Percentiles rank a stretch among this genome's conserved stretches.
Evolutionary conservation across 2,797 vertebrate species (phyloP).

Genomic region (Champsocephalus gunnari): DNA sequence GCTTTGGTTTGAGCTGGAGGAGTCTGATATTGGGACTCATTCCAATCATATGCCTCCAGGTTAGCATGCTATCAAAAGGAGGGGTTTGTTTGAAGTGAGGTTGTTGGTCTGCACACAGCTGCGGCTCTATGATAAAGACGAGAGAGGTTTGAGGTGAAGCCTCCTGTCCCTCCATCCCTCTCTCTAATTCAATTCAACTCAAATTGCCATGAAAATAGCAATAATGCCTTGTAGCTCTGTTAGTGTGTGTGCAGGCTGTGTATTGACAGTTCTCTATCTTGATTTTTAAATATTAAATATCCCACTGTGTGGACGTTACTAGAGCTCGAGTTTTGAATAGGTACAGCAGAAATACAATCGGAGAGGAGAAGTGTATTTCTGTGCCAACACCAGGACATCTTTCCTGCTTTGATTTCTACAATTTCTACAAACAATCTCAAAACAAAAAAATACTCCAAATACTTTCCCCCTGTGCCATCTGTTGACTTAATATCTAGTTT

Average conservation of each 20-base stretch:
- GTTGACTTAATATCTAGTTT: conserved; percentile 25
- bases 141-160: conserved; percentile 60
- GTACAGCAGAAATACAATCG: conserved; percentile 15
- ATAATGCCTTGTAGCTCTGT: conserved; percentile 4
- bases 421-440: conserved; percentile 59
- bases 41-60: conserved; percentile 73
- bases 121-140: conserved; percentile 71
- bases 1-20: conserved; percentile 63
- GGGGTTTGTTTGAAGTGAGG: conserved; percentile 69
- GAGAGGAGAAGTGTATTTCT: conserved; percentile 13
- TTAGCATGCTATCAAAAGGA: conserved; percentile 69
- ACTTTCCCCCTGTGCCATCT: conserved; percentile 43
- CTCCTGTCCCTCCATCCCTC: conserved; percentile 37
- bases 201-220: conserved; percentile 24
- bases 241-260: neutral
- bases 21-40: conserved; percentile 67
- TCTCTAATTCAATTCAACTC: conserved; percentile 42
- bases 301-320: conserved; percentile 11
- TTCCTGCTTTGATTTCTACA: conserved; percentile 40
- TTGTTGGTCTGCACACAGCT: conserved; percentile 72
- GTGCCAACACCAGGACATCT: conserved; percentile 14
- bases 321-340: conserved; percentile 2
- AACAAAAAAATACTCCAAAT: conserved; percentile 42
- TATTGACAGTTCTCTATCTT: conserved; percentile 1
- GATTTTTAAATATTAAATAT: conserved; percentile 20